phyloP scores from a whole-genome alignment of 2,113 vertebrate species.

The Otocyon megalotis region DNA sequence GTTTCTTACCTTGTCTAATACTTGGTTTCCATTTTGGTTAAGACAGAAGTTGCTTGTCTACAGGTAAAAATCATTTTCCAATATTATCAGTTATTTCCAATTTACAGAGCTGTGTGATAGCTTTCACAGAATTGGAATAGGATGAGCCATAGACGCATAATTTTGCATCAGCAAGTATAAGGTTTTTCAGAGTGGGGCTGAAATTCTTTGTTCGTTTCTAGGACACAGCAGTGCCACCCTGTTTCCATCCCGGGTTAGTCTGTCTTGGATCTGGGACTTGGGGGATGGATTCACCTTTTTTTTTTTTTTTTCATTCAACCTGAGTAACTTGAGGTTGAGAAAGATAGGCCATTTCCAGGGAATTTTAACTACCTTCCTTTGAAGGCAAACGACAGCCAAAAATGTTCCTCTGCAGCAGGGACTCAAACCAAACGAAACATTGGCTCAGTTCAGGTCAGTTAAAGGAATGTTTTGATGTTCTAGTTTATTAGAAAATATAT shows the following conservation, averaged over 20 bases:
- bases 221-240: background rate
- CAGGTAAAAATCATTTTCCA: background rate
- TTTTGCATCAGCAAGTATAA: conserved; percentile 41
- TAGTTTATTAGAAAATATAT: conserved; percentile 60
- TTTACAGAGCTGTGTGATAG: background rate
- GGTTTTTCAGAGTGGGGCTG: background rate
- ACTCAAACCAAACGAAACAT: conserved; percentile 68
- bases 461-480: conserved; percentile 68
- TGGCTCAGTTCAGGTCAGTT: conserved; percentile 52
- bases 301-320: conserved; percentile 25
- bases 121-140: background rate
- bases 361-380: conserved; percentile 58
- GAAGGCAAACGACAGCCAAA: conserved; percentile 48
- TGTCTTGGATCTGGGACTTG: conserved; percentile 45
- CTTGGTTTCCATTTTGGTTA: conserved; percentile 21
- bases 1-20: conserved; percentile 12
- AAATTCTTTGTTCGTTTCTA: conserved; percentile 46
- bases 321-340: conserved; percentile 41
- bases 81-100: conserved; percentile 45
- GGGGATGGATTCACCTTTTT: background rate
- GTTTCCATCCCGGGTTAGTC: conserved; percentile 42
- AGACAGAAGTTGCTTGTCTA: background rate
- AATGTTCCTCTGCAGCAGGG: conserved; percentile 8
- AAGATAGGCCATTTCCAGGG: conserved; percentile 47
- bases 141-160: background rate